phyloP scores from a whole-genome alignment of 2,888 invertebrate genomes.

The Lampropteryx suffumata region DNA sequence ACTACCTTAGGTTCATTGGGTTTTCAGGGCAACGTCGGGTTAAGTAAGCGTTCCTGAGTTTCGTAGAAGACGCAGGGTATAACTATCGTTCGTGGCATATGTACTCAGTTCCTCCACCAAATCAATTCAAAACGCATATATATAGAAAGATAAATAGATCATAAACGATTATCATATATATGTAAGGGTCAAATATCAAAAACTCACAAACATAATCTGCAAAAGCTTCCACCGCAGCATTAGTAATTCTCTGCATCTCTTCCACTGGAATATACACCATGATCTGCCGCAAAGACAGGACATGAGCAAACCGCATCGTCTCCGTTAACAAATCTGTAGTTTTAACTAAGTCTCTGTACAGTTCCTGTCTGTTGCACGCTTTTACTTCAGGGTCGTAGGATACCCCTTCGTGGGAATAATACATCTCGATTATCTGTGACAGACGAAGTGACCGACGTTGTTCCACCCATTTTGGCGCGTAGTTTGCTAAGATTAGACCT shows the following conservation, averaged over 20 bases:
- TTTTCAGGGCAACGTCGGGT: too few species aligned
- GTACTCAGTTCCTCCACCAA: too few species aligned
- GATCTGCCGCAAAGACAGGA: constrained; percentile 68
- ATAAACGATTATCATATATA: too few species aligned
- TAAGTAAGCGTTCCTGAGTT: too few species aligned
- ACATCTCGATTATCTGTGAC: constrained; percentile 86
- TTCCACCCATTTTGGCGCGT: constrained; percentile 77
- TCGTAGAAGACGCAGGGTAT: too few species aligned
- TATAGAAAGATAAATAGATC: too few species aligned
- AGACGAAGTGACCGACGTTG: constrained; percentile 77
- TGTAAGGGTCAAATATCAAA: background rate
- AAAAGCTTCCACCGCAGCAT: constrained; percentile 75
- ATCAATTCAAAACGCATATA: too few species aligned
- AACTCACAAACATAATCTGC: constrained; percentile 77
- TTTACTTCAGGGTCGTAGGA: constrained; percentile 80
- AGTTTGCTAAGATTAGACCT: constrained; percentile 44
- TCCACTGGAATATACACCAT: constrained; percentile 68
- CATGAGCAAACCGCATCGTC: constrained; percentile 66
- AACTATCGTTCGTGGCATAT: too few species aligned
- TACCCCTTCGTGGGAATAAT: constrained; percentile 85
- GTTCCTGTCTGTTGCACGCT: constrained; percentile 80
- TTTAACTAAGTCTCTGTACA: constrained; percentile 68
- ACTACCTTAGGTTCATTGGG: too few species aligned
- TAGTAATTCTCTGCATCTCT: constrained; percentile 72
- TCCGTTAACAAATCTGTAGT: constrained; percentile 64